phyloP scores from a whole-genome alignment of 2,113 vertebrate species.

The Leucosticte australis region DNA sequence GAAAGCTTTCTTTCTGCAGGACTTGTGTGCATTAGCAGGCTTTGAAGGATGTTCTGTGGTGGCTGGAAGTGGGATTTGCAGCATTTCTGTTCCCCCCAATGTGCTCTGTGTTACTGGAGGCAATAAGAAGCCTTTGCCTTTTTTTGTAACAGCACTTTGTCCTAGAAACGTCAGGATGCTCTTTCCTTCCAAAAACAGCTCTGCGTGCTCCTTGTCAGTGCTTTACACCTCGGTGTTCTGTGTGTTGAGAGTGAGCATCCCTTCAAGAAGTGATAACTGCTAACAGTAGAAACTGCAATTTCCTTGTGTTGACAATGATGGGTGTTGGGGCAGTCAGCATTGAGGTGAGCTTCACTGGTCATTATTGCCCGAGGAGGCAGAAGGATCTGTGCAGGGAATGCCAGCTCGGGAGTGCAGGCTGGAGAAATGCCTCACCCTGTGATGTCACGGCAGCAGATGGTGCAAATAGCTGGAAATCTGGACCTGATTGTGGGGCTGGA shows the following conservation, averaged over 20 bases:
- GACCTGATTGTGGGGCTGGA: neutral
- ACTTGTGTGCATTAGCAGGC: neutral
- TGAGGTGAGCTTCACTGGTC: neutral
- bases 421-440: neutral
- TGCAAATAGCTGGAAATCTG: conserved; percentile 7
- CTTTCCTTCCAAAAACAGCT: neutral
- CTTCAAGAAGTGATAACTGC: neutral
- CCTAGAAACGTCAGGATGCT: neutral
- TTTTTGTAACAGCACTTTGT: neutral
- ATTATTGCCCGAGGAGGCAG: neutral
- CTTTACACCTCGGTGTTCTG: neutral
- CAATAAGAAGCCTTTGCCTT: neutral
- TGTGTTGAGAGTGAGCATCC: neutral
- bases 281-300: neutral
- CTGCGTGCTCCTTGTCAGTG: rapidly evolving
- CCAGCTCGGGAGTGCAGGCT: neutral
- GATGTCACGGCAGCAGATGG: conserved; percentile 41
- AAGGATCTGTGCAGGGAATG: neutral
- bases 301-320: neutral
- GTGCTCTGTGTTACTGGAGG: neutral
- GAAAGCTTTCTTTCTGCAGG: neutral
- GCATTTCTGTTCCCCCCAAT: neutral
- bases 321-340: neutral
- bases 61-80: neutral
- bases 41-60: neutral